Base-by-base conservation (phyloP, 1,140 invertebrate species). In the Tetranychus cinnabarinus region DNA sequence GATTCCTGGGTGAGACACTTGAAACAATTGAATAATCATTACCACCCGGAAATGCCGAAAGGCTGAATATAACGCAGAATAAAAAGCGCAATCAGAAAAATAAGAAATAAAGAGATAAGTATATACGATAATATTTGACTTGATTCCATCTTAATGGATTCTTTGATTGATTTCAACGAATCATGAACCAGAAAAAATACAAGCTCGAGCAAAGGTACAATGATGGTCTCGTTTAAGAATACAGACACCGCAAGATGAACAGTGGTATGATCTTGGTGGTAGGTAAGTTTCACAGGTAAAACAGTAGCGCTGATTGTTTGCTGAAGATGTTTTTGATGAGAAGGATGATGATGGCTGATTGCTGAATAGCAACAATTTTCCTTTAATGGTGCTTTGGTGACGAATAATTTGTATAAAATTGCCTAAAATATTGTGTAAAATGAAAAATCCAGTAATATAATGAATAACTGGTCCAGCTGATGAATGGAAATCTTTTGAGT, bases 171-270 rank as follows among this genome's bases (percentile, higher is more conserved):
- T 23, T 23, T 23, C 0, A 23, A 23, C 23, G 23, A 23, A 23
- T 23, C 23, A 23, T 23, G 23, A 23, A 23, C 23, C 23, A 23
- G 23, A 23, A 23, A 23, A 23, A 33, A 96, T 77, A 72, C 90
- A 96, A 69, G 82, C 85, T 13, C 82, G 83, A 23, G 84, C 82
- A 71, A 95, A 96, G 45, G 83, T 81, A 69, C 91, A 97, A 70
- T 97, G 91, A 72, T 97, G 91, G 71, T 97, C 90, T 66, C 89
- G 77, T 70, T 90, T 90, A 5, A 93, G 69, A 50, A 96, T 82
- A 68, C 91, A 97, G 5, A 70, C 70, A 34, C 80, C 71, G 68
- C 92, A 97, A 46, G 75, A 78, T 55, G 77, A 72, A 68, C 91
- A 97, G 71, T 97, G 91, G 80, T 86, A 89, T 3, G 87, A 81